Evolutionary conservation across 2,888 invertebrate species (phyloP).

Genomic region (Alviniconcha strummeri): DNA sequence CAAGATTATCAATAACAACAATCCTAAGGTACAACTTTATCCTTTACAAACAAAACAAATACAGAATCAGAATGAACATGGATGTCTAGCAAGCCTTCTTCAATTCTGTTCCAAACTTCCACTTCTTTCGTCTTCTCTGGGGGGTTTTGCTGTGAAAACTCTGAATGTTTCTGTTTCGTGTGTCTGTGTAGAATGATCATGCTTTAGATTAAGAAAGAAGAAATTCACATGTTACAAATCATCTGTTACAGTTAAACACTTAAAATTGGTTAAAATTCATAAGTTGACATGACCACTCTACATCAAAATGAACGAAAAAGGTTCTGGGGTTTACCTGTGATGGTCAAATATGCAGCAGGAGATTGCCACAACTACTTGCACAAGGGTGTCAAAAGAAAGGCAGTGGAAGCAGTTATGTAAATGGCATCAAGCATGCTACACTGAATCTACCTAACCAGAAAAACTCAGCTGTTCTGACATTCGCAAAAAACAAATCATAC

Average conservation of each 20-base stretch:
- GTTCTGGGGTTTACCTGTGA: conserved; percentile 6
- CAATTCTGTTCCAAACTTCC: background rate
- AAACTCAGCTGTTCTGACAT: no score
- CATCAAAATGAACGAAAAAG: conserved; percentile 24
- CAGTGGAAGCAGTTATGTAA: background rate
- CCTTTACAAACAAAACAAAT: conserved; percentile 1
- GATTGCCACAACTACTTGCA: conserved; percentile 8
- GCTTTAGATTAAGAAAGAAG: conserved; percentile 16
- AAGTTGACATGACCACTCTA: conserved; percentile 58
- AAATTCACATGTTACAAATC: background rate
- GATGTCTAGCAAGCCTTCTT: conserved; percentile 36
- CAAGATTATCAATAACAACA: conserved; percentile 20
- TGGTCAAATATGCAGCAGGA: conserved; percentile 25
- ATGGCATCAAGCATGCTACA: background rate
- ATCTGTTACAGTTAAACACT: conserved; percentile 6
- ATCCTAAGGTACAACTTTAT: background rate
- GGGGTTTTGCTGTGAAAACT: background rate
- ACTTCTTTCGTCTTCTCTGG: background rate
- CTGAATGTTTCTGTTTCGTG: background rate
- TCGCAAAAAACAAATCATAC: no score
- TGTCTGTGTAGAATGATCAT: conserved; percentile 39
- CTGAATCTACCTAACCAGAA: no score
- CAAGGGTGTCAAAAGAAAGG: background rate
- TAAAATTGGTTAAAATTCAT: background rate
- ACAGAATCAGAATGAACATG: conserved; percentile 21